Evolutionary conservation across 2,113 vertebrate genomes (phyloP).

Genomic region (Cynocephalus volans): DNA sequence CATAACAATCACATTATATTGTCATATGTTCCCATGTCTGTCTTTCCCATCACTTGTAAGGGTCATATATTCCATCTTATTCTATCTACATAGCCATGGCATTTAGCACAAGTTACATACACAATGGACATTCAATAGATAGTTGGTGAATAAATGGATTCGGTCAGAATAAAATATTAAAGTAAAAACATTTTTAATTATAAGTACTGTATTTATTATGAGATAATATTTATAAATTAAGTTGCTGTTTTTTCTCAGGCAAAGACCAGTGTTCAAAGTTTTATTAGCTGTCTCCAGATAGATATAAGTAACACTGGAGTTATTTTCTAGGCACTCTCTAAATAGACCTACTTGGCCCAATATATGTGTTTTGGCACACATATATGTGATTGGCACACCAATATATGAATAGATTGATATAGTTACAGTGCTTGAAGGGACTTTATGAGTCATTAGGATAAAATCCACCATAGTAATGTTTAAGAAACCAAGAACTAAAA

Average conservation of each 20-base stretch:
- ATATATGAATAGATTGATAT: neutral
- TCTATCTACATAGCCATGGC: neutral
- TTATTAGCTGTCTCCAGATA: neutral
- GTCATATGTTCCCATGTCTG: neutral
- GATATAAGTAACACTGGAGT: neutral
- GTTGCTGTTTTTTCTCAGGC: neutral
- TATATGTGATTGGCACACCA: neutral
- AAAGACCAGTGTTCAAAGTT: neutral
- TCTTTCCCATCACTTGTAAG: neutral
- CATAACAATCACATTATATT: neutral
- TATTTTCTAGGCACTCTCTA: slow-evolving; percentile 15
- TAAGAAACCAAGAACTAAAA: slow-evolving; percentile 46
- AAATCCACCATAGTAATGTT: neutral
- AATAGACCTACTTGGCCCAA: neutral
- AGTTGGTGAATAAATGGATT: slow-evolving; percentile 25
- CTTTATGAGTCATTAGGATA: neutral
- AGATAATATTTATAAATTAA: neutral
- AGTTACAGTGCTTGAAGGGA: neutral
- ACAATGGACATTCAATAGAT: neutral
- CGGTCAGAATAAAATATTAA: neutral
- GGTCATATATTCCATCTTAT: neutral
- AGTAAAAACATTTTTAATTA: slow-evolving; percentile 36
- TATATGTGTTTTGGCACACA: neutral
- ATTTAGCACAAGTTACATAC: neutral
- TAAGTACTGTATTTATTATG: neutral